Base-by-base conservation (phyloP, 2,888 invertebrate species). In the Nomada fabriciana region DNA sequence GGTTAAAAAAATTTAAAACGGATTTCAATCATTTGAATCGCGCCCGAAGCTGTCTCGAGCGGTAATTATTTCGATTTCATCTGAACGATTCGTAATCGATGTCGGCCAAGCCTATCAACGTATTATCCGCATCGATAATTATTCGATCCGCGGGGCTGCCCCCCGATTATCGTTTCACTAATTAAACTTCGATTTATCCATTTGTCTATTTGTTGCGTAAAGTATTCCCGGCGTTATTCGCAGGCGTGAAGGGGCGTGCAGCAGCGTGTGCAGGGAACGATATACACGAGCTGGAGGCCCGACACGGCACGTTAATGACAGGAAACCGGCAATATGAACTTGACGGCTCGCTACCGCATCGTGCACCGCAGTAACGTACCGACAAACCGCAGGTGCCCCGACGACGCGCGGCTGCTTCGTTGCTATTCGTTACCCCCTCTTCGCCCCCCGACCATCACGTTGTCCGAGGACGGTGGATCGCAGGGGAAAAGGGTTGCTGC, bases 261-360 rank as follows among this genome's bases (percentile, higher is more conserved):
- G 57, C 13, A 25, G 36, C 55, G 67, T 55, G 60, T 70, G 79
- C 55, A 29, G 68, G 50, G 76, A 76, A 53, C 68, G 63, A 61
- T 20, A 52, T 47, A 43, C 53, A 23, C 82, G 76, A 50, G 47
- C 72, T 69, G 55, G 83, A 82, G 71, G 83, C 85, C 79, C 81
- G 86, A 87, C 89, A 90, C 88, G 90, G 90, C 89, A 90, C 93
- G 91, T 91, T 93, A 93, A 93, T 92, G 93, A 93, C 93, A 92
- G 93, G 93, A 93, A 92, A 93, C 92, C 91, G 90, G 92, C 93
- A 92, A 93, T 93, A 93, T 93, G 93, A 93, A 93, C 92, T 92
- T 93, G 93, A 93, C 93, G 92, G 92, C 91, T 92, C 88, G 90
- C 89, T 89, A 92, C 92, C 92, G 91, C 92, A 90, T 89, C 88